Percentiles rank a stretch among this genome's conserved stretches.
Conservation (phyloP, 1,140 invertebrate genomes). For the Ceratitis capitata region DNA sequence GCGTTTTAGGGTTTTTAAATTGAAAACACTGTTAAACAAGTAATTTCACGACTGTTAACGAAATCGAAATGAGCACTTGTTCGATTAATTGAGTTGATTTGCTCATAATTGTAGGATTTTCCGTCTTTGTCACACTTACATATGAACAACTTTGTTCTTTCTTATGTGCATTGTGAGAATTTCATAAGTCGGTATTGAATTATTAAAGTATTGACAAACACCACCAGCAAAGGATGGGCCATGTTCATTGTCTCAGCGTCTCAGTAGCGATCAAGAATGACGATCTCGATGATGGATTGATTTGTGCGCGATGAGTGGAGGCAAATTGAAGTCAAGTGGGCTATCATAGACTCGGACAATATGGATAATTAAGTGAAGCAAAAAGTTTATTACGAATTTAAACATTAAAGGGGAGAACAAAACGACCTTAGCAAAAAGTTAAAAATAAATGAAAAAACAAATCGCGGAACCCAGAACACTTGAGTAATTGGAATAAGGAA, state of each 20-base stretch:
- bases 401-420: neutral
- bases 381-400: neutral
- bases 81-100: neutral
- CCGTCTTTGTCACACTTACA: neutral
- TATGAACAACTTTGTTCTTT: no score
- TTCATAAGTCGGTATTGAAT: neutral
- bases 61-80: neutral
- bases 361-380: neutral
- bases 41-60: neutral
- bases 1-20: neutral
- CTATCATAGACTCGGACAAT: neutral
- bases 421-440: neutral
- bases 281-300: constrained; percentile 1
- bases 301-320: neutral
- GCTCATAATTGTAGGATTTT: neutral
- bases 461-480: neutral
- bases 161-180: no score
- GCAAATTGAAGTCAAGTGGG: neutral
- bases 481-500: neutral
- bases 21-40: neutral
- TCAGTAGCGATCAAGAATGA: neutral
- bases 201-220: neutral
- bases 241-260: neutral
- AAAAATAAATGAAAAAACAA: constrained; percentile 27
- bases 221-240: neutral